A percentile compares a stretch with the other conserved stretches of the same genome.
These are phyloP conservation scores for Carapus acus DNA, from an alignment of 2,797 vertebrate genomes.

Conservation along the genomic window DNA sequence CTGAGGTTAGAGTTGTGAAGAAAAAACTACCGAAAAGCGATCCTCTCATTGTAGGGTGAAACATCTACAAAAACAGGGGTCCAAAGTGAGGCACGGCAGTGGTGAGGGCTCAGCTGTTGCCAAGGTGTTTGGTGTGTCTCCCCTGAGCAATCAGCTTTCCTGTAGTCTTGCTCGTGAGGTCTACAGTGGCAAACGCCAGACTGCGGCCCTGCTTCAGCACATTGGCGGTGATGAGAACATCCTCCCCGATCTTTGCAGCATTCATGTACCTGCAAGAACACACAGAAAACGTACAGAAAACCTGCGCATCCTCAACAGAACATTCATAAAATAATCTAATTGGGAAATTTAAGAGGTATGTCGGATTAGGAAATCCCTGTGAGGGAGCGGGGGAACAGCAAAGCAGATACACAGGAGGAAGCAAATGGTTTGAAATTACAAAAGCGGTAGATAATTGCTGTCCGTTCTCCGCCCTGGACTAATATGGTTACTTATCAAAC, in stretches of 20 bases:
- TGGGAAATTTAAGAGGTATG: too few relatives aligned
- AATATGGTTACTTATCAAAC: too few relatives aligned
- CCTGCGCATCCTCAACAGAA: too few relatives aligned
- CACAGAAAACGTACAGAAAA: too few relatives aligned
- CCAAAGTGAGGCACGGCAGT: too few relatives aligned
- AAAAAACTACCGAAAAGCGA: background rate
- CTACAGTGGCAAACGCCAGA: constrained; percentile 87
- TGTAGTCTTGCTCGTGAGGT: constrained; percentile 84
- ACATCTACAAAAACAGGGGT: background rate
- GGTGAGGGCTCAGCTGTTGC: constrained; percentile 59
- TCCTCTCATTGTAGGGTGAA: background rate
- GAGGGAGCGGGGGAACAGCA: too few relatives aligned
- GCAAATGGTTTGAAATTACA: too few relatives aligned
- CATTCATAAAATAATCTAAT: too few relatives aligned
- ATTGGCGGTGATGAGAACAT: constrained; percentile 87
- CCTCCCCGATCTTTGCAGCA: constrained; percentile 89
- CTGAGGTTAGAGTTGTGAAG: background rate
- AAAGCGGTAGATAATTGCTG: too few relatives aligned
- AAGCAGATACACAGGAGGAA: too few relatives aligned
- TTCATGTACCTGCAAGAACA: constrained; percentile 81
- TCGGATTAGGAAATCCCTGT: too few relatives aligned
- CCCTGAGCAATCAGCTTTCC: constrained; percentile 93
- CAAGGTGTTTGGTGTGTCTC: constrained; percentile 90
- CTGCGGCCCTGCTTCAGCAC: constrained; percentile 88
- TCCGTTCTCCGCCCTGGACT: too few relatives aligned